These are phyloP conservation scores for Neocrepidodera transversa DNA, from an alignment of 2,888 invertebrate genomes.

Conservation along the genomic window DNA sequence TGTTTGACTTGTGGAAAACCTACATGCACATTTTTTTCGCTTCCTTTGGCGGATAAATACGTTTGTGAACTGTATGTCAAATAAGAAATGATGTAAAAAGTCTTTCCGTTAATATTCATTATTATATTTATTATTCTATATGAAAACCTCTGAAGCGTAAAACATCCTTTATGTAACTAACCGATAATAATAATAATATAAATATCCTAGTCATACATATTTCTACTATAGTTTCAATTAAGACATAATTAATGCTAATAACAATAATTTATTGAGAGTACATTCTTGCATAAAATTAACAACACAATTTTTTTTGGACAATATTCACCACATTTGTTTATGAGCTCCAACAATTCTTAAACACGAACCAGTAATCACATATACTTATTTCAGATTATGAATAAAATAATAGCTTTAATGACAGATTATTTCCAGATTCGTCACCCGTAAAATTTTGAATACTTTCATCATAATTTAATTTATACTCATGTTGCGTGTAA, in stretches of 20 bases:
- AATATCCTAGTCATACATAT: no score
- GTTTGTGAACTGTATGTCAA: no score
- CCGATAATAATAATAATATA: neutral
- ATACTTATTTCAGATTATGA: conserved; percentile 32
- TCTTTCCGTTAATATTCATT: no score
- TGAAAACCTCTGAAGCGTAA: conserved; percentile 2
- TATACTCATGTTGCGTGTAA: conserved; percentile 29
- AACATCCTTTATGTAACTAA: neutral
- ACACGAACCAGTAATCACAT: conserved; percentile 25
- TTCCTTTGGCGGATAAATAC: no score
- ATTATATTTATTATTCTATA: no score
- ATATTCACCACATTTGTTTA: conserved; percentile 5
- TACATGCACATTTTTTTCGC: no score
- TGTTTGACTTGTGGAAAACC: no score
- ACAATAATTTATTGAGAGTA: conserved; percentile 5
- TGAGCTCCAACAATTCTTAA: conserved; percentile 9
- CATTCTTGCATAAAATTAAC: conserved; percentile 6
- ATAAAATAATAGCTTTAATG: conserved; percentile 33
- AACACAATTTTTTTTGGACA: conserved; percentile 9
- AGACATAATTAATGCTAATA: conserved; percentile 17
- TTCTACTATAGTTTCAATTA: no score
- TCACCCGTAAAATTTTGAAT: conserved; percentile 36
- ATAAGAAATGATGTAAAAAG: no score
- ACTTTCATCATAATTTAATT: conserved; percentile 30
- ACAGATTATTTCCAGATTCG: conserved; percentile 24